Conservation (phyloP, 2,797 vertebrate species). For the Leuciscus waleckii region DNA sequence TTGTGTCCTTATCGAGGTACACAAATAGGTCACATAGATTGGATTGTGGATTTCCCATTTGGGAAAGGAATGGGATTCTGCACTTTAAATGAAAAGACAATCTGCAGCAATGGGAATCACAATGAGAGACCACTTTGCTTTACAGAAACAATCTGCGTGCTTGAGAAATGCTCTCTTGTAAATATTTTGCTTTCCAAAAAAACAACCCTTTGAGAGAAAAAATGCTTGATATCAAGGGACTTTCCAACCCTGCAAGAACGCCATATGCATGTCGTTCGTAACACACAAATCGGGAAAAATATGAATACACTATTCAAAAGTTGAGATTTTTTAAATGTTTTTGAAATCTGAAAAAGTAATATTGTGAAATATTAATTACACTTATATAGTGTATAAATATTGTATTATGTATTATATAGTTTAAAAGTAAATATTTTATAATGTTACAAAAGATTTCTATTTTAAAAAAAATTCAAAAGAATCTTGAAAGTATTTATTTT, state of each 20-base stretch:
- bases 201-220: slow-evolving; percentile 10
- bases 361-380: too few relatives aligned
- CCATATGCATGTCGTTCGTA: background rate
- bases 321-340: background rate
- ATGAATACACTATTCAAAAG: background rate
- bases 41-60: background rate
- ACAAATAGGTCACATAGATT: slow-evolving; percentile 31
- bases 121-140: background rate
- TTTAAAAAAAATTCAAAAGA: too few relatives aligned
- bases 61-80: background rate
- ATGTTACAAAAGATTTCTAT: too few relatives aligned
- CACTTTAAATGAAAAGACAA: background rate
- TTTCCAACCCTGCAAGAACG: background rate
- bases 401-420: too few relatives aligned
- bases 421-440: too few relatives aligned
- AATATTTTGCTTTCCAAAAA: slow-evolving; percentile 48
- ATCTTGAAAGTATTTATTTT: too few relatives aligned
- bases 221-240: background rate
- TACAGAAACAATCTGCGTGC: slow-evolving; percentile 3
- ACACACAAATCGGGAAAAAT: background rate
- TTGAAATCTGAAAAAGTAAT: background rate
- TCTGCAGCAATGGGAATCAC: slow-evolving; percentile 2
- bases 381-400: too few relatives aligned
- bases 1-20: background rate
- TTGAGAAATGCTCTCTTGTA: slow-evolving; percentile 7